Evolutionary conservation across 1,140 invertebrate genomes (phyloP).

Genomic region (Mylabris phalerata): DNA sequence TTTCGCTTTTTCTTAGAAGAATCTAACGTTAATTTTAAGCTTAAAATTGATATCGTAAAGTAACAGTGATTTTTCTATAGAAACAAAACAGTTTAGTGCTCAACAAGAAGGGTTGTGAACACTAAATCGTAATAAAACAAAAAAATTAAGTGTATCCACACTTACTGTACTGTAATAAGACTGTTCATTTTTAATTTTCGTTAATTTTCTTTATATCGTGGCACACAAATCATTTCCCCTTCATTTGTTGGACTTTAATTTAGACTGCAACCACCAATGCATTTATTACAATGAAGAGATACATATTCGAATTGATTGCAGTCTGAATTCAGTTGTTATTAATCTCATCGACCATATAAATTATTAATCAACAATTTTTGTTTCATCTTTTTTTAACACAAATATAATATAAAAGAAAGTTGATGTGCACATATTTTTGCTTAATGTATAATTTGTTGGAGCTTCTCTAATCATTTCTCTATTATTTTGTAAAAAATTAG

Average conservation of each 20-base stretch:
- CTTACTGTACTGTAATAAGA: conserved; percentile 19
- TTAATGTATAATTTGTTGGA: neutral
- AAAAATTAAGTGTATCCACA: conserved; percentile 7
- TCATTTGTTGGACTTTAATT: too few species aligned
- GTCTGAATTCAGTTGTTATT: too few species aligned
- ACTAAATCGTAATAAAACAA: conserved; percentile 7
- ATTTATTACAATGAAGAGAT: too few species aligned
- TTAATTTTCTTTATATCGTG: too few species aligned
- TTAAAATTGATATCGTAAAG: conserved; percentile 25
- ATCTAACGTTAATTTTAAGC: conserved; percentile 1
- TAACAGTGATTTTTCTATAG: conserved; percentile 10
- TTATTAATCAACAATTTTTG: too few species aligned
- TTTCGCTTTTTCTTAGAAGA: neutral
- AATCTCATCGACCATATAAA: too few species aligned
- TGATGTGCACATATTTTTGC: neutral
- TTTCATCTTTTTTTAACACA: too few species aligned
- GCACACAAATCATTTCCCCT: too few species aligned
- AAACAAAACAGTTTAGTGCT: conserved; percentile 16
- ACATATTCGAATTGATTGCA: too few species aligned
- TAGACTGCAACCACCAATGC: too few species aligned
- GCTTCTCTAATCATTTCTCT: neutral
- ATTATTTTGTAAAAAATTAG: neutral
- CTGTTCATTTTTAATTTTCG: conserved; percentile 11
- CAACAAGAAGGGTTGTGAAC: conserved; percentile 24
- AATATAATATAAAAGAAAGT: neutral